phyloP scores from a whole-genome alignment of 2,888 invertebrate species.

The Notodonta ziczac region DNA sequence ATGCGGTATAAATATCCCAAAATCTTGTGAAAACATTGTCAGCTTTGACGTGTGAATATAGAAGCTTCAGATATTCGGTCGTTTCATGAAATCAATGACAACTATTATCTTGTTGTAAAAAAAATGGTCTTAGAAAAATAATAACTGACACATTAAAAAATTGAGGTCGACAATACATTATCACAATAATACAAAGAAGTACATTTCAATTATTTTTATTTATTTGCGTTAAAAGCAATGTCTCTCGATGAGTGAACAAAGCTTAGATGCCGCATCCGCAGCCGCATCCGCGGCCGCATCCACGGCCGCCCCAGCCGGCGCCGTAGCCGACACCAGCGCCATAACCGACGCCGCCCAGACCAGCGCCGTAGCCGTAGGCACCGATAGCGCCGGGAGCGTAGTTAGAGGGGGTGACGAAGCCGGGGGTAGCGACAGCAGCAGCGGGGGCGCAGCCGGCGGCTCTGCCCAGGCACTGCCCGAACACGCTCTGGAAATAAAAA shows the following conservation, averaged over 20 bases:
- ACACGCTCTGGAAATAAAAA: background rate
- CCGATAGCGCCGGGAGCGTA: slow-evolving; percentile 1
- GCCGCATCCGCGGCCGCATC: slow-evolving; percentile 21
- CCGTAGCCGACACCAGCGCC: slow-evolving; percentile 29
- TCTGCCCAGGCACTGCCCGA: slow-evolving; percentile 1
- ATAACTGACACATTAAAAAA: background rate
- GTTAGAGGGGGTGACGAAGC: slow-evolving; percentile 1
- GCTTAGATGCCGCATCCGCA: slow-evolving; percentile 3
- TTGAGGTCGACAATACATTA: no score
- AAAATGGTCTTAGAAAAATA: no score
- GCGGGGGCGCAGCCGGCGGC: background rate
- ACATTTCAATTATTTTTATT: no score
- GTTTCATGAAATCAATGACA: no score
- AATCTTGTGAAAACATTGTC: no score
- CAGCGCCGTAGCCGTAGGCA: slow-evolving; percentile 8
- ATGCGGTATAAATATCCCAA: no score
- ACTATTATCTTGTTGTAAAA: no score
- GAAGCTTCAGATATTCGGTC: no score
- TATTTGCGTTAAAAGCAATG: no score
- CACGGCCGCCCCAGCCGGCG: slow-evolving; percentile 5
- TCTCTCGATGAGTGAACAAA: no score
- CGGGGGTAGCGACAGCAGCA: slow-evolving; percentile 5
- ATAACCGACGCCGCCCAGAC: slow-evolving; percentile 15
- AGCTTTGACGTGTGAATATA: no score
- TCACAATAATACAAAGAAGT: no score